These are phyloP conservation scores for Rousettus leschenaultii DNA, from an alignment of 2,113 vertebrate species.

Conservation along the genomic window DNA sequence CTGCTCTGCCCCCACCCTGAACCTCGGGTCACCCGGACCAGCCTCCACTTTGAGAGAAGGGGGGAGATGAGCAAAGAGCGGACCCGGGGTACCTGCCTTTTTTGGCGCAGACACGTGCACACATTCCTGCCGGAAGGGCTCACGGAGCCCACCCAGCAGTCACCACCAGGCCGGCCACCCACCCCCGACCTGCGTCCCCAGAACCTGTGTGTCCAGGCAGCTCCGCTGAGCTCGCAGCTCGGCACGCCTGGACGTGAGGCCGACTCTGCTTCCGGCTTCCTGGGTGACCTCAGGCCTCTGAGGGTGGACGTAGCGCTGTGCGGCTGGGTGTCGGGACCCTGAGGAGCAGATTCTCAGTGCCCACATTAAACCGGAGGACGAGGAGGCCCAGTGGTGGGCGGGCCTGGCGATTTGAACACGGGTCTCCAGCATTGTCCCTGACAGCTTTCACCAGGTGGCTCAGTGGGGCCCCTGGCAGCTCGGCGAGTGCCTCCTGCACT, in stretches of 20 bases:
- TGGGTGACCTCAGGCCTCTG: background rate
- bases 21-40: background rate
- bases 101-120: background rate
- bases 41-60: background rate
- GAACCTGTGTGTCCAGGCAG: background rate
- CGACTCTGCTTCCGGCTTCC: background rate
- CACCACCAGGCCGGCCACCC: background rate
- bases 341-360: background rate
- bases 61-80: background rate
- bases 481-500: no score
- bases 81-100: background rate
- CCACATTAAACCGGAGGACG: background rate
- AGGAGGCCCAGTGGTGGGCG: background rate
- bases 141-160: background rate
- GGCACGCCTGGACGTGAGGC: background rate
- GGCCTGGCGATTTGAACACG: background rate
- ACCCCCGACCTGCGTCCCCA: fast-evolving
- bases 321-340: no score
- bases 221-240: background rate
- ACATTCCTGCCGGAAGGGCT: background rate
- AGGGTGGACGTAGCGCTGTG: background rate
- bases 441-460: background rate
- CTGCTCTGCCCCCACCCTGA: background rate
- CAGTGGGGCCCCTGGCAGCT: background rate
- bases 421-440: background rate